Evolutionary conservation across 1,140 invertebrate genomes (phyloP), one percentile per base, ranked within the genome.

Genomic region (Drosophila jambulina): DNA sequence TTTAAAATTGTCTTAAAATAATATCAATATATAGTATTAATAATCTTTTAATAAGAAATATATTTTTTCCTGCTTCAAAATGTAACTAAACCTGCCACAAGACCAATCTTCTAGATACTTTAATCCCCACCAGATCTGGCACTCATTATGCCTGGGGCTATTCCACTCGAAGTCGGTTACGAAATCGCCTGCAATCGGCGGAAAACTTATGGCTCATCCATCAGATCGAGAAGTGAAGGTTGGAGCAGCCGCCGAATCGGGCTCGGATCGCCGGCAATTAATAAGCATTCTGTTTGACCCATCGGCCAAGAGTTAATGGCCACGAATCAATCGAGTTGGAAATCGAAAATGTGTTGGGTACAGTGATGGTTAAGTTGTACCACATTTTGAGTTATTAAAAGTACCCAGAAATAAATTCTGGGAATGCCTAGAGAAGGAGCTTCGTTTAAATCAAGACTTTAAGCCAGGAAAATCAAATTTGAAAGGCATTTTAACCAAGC

Each of bases 201-300:
- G 62, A 23, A 64, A 64, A 64, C 40, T 60, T 64, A 64, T 64
- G 62, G 62, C 65, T 53, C 67, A 70, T 70, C 67, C 53, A 70
- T 70, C 67, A 68, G 67, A 68, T 70, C 48, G 23, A 49, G 46
- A 48, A 69, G 67, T 53, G 67, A 70, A 70, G 67, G 67, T 70
- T 67, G 64, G 53, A 54, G 36, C 54, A 36, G 38, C 56, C 38
- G 32, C 68, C 36, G 10, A 56, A 71, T 46, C 42, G 68, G 19
- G 57, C 57, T 42, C 48, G 27, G 19, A 40, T 70, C 49, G 79
- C 46, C 34, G 61, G 57, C 69, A 82, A 82, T 82, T 82, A 82
- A 82, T 83, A 79, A 74, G 43, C 75, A 64, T 70, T 60, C 65
- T 59, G 64, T 51, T 58, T 82, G 79, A 82, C 62, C 80, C 68